Evolutionary conservation across 2,888 invertebrate genomes (phyloP).

Genomic region (Chironomus riparius): DNA sequence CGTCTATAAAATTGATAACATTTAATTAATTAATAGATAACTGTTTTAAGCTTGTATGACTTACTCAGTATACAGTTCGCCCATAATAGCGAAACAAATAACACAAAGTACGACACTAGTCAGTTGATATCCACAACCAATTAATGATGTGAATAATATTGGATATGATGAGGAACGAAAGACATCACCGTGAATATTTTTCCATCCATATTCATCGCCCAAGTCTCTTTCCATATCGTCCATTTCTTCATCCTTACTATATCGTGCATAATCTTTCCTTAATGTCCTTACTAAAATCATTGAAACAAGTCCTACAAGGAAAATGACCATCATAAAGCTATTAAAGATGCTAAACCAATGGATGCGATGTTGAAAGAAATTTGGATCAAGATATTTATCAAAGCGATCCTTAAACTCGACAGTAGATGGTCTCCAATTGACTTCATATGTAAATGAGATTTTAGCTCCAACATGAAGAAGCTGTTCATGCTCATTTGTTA

Average conservation of each 20-base stretch:
- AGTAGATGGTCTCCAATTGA: slow-evolving; percentile 84
- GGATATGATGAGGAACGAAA: slow-evolving; percentile 91
- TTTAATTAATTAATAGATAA: no score
- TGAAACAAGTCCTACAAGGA: slow-evolving; percentile 92
- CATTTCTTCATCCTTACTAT: slow-evolving; percentile 96
- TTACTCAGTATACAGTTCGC: slow-evolving; percentile 95
- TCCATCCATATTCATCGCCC: slow-evolving; percentile 99
- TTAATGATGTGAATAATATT: slow-evolving; percentile 59
- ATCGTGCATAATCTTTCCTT: slow-evolving; percentile 98
- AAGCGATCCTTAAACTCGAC: slow-evolving; percentile 90
- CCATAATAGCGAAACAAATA: slow-evolving; percentile 92
- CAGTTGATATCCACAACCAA: slow-evolving; percentile 92
- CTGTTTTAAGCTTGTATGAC: slow-evolving; percentile 37
- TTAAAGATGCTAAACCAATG: slow-evolving; percentile 99
- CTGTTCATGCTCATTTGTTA: slow-evolving; percentile 88
- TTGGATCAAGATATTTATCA: slow-evolving; percentile 98
- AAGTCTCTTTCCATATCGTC: slow-evolving; percentile 98
- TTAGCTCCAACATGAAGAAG: slow-evolving; percentile 64
- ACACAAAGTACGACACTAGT: slow-evolving; percentile 88
- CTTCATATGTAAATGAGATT: slow-evolving; percentile 91
- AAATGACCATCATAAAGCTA: slow-evolving; percentile 99
- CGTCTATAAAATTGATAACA: slow-evolving; percentile 50
- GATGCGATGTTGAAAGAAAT: slow-evolving; percentile 98
- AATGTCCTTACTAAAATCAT: slow-evolving; percentile 99
- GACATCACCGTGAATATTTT: slow-evolving; percentile 99